phyloP scores from a whole-genome alignment of 2,888 invertebrate species.

The Cremastinae sp. region DNA sequence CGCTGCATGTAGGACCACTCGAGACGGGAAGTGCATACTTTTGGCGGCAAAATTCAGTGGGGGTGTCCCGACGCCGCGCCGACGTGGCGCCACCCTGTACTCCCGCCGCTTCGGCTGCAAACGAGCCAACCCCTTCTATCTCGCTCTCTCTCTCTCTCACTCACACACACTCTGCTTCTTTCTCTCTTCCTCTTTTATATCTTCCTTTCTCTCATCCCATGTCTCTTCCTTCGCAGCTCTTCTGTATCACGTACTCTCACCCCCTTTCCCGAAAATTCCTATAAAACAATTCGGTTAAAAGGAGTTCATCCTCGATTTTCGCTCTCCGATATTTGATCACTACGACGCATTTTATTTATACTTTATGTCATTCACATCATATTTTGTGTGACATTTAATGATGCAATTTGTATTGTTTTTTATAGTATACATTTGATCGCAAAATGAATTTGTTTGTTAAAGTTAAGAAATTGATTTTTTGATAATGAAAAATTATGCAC shows the following conservation, averaged over 20 bases:
- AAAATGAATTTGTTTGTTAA: no score
- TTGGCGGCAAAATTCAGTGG: conserved; percentile 70
- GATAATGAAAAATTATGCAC: no score
- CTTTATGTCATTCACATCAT: no score
- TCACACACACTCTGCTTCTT: neutral
- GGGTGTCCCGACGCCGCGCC: conserved; percentile 59
- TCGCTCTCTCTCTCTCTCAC: conserved; percentile 23
- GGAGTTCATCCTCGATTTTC: no score
- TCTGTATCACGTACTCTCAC: neutral
- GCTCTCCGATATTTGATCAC: no score
- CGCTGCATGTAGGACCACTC: conserved; percentile 72
- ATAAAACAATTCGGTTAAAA: no score
- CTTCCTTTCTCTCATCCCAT: conserved; percentile 5
- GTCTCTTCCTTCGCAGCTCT: conserved; percentile 38
- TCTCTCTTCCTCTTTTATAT: conserved; percentile 1
- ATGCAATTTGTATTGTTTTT: no score
- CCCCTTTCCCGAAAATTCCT: no score
- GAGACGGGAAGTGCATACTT: conserved; percentile 73
- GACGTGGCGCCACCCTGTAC: conserved; percentile 60
- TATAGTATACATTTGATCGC: no score
- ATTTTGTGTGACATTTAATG: no score
- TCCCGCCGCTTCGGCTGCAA: conserved; percentile 17
- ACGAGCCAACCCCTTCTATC: conserved; percentile 18
- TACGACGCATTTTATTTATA: no score
- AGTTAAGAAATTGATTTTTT: no score